Conservation (phyloP, 2,797 vertebrate species). For the Vespertilio murinus region DNA sequence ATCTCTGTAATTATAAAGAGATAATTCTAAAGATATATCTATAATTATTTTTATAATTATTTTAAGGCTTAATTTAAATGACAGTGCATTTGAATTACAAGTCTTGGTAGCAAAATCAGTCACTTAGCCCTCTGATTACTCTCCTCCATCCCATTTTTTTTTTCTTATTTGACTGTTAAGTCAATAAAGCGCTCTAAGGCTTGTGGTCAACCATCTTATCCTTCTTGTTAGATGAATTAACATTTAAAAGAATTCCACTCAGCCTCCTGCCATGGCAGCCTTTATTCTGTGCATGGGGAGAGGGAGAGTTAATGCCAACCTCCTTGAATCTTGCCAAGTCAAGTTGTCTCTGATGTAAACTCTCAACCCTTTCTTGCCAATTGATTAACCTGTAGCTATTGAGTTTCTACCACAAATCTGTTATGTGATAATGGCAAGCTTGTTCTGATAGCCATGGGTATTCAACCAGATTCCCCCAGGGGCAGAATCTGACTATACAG, state of each 20-base stretch:
- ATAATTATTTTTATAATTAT: background rate
- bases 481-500: background rate
- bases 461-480: background rate
- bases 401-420: background rate
- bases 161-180: background rate
- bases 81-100: background rate
- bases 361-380: background rate
- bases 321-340: constrained; percentile 10
- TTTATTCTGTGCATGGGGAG: background rate
- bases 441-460: background rate
- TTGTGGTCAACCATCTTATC: background rate
- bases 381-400: background rate
- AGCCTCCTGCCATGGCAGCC: background rate
- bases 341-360: constrained; percentile 33
- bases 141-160: background rate
- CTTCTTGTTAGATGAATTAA: background rate
- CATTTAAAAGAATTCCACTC: background rate
- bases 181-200: background rate
- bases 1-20: background rate
- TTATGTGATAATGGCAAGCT: background rate
- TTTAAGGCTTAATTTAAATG: constrained; percentile 2
- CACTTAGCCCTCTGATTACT: background rate
- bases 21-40: background rate
- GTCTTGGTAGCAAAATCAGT: background rate
- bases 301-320: background rate